A percentile compares a stretch with the other conserved stretches of the same genome.
These are phyloP conservation scores for Gavialis gangeticus DNA, from an alignment of 2,113 vertebrate genomes.

Conservation along the genomic window DNA sequence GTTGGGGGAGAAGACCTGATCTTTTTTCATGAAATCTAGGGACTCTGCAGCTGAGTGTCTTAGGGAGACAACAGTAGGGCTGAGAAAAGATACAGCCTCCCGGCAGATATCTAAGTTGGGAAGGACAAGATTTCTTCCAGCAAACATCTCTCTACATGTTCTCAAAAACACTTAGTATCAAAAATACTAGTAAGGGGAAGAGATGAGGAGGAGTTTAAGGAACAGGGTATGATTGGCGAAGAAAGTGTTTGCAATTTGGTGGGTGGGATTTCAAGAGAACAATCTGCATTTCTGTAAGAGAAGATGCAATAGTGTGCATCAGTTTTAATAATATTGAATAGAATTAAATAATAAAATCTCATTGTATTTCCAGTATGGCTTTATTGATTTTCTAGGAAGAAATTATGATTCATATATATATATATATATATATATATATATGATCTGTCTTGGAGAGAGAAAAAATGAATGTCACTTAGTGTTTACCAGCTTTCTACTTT, in stretches of 20 bases:
- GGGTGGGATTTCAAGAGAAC: neutral
- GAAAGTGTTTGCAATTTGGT: neutral
- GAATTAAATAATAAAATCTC: neutral
- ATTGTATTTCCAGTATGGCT: neutral
- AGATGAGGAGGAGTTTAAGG: neutral
- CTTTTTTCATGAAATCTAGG: neutral
- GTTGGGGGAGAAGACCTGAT: neutral
- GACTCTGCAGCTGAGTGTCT: neutral
- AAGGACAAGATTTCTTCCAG: neutral
- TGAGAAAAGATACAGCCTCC: neutral
- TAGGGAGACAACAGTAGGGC: neutral
- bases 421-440: neutral
- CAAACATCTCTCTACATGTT: neutral
- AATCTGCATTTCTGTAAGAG: slow-evolving; percentile 36
- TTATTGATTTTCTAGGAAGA: slow-evolving; percentile 15
- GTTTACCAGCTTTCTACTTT: neutral
- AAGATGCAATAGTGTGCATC: slow-evolving; percentile 13
- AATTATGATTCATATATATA: slow-evolving; percentile 4
- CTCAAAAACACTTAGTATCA: neutral
- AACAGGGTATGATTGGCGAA: neutral
- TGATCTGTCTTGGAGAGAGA: neutral
- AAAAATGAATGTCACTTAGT: neutral
- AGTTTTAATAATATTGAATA: neutral
- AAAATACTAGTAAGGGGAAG: neutral
- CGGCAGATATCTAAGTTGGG: neutral